phyloP scores from a whole-genome alignment of 2,888 invertebrate genomes.

The Gerris lacustris region DNA sequence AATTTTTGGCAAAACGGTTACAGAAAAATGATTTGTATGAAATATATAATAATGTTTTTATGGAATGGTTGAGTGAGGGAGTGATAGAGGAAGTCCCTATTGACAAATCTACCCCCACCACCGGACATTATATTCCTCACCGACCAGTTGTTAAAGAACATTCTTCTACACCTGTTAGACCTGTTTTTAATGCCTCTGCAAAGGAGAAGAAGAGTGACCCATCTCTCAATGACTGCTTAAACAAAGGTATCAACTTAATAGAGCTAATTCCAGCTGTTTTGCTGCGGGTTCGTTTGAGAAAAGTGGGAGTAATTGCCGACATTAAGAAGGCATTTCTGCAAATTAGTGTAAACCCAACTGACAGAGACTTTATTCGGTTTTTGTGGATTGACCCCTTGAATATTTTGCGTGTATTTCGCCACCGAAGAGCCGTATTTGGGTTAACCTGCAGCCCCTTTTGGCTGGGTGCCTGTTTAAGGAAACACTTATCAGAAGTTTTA shows the following conservation, averaged over 20 bases:
- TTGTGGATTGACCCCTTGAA: conserved; percentile 14
- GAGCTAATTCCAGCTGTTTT: conserved; percentile 20
- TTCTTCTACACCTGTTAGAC: conserved; percentile 11
- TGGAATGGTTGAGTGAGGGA: conserved; percentile 30
- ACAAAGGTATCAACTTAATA: conserved; percentile 17
- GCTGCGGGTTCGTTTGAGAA: conserved; percentile 14
- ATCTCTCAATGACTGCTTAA: background rate
- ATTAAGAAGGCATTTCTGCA: conserved; percentile 17
- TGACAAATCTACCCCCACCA: conserved; percentile 15
- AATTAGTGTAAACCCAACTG: conserved; percentile 11
- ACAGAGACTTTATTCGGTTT: conserved; percentile 18
- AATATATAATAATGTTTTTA: conserved; percentile 30
- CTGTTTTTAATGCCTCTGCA: conserved; percentile 17
- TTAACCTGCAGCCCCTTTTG: conserved; percentile 17
- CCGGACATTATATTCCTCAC: conserved; percentile 18
- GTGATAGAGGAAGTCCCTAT: conserved; percentile 30
- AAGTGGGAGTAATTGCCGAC: conserved; percentile 16
- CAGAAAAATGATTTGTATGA: conserved; percentile 25
- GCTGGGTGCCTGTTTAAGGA: conserved; percentile 14
- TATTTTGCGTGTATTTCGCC: conserved; percentile 10
- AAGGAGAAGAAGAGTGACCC: background rate
- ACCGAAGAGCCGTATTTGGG: conserved; percentile 19
- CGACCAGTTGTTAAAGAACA: conserved; percentile 15
- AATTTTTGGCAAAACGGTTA: conserved; percentile 28
- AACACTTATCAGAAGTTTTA: conserved; percentile 7